Percentiles rank a stretch among this genome's conserved stretches.
phyloP scores from a whole-genome alignment of 2,113 vertebrate species.

The Sus scrofa region T2T-Sscrofa CM000816.6:38945001-38945500 shows the following conservation, averaged over 20 bases:
- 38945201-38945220: background rate
- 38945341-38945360: background rate
- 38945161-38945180: background rate
- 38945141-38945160: background rate
- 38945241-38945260: background rate
- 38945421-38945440: slow-evolving; percentile 30
- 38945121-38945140: background rate
- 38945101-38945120: background rate
- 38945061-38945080: background rate
- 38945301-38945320: background rate
- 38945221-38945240: background rate
- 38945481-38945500: background rate
- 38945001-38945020: background rate
- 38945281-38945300: background rate
- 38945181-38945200: background rate
- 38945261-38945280: background rate
- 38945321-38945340: background rate
- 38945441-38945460: background rate
- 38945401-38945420: slow-evolving; percentile 32
- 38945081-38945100: background rate
- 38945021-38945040: background rate
- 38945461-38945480: background rate
- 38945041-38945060: background rate
- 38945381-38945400: background rate
- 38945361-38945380: no score